Conservation (phyloP, 2,888 invertebrate genomes). For the Tachina grossa region DNA sequence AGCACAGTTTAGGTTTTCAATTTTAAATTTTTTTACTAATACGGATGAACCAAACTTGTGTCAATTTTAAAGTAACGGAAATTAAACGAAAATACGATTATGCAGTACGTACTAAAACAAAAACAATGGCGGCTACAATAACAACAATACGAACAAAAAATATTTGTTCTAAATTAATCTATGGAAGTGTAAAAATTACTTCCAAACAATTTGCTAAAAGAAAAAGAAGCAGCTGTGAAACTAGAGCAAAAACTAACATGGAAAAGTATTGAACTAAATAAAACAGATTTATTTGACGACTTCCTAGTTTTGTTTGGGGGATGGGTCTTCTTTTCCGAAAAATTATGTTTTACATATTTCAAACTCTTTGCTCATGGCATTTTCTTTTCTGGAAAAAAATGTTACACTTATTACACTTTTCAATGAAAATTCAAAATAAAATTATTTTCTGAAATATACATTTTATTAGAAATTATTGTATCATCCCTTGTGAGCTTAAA, state of each 20-base stretch:
- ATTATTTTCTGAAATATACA: too few relatives aligned
- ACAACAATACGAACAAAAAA: constrained; percentile 20
- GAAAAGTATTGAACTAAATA: constrained; percentile 40
- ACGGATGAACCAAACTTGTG: constrained; percentile 67
- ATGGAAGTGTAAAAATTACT: constrained; percentile 34
- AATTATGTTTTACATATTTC: too few relatives aligned
- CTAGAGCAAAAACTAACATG: neutral
- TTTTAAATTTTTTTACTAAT: neutral
- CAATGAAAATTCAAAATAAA: too few relatives aligned
- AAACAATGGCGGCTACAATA: constrained; percentile 2
- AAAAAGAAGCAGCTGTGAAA: neutral
- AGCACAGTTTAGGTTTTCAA: constrained; percentile 37
- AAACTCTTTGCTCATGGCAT: too few relatives aligned
- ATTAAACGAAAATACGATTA: constrained; percentile 68
- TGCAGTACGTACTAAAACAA: constrained; percentile 32
- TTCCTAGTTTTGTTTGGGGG: too few relatives aligned
- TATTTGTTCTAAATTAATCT: constrained; percentile 21
- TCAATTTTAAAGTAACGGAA: constrained; percentile 81
- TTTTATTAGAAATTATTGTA: too few relatives aligned
- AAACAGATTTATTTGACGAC: neutral
- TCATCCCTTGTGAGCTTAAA: too few relatives aligned
- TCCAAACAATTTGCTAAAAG: constrained; percentile 8
- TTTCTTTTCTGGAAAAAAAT: too few relatives aligned
- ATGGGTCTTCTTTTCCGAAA: too few relatives aligned
- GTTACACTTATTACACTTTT: too few relatives aligned